A percentile compares a stretch with the other conserved stretches of the same genome.
Evolutionary conservation across 2,797 vertebrate genomes (phyloP).

Genomic region (Natrix natrix): DNA sequence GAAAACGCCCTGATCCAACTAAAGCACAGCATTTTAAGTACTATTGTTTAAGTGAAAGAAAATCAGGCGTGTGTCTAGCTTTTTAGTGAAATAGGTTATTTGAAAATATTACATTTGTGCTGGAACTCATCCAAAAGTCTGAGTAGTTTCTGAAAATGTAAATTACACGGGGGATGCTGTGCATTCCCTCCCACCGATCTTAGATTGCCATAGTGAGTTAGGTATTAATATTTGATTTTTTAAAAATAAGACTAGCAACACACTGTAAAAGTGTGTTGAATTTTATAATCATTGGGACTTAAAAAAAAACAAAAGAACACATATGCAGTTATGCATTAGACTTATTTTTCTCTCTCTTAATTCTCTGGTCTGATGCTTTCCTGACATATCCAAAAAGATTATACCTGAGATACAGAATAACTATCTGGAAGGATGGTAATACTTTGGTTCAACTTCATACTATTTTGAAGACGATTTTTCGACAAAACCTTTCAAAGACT

Average conservation of each 20-base stretch:
- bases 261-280: slow-evolving; percentile 8
- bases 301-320: background rate
- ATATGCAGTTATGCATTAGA: background rate
- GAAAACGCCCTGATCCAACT: background rate
- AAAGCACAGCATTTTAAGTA: background rate
- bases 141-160: background rate
- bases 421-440: slow-evolving; percentile 19
- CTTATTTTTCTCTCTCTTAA: background rate
- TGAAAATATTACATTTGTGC: background rate
- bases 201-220: slow-evolving; percentile 21
- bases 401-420: slow-evolving; percentile 26
- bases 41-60: background rate
- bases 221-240: background rate
- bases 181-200: background rate
- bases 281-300: background rate
- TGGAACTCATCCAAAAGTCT: background rate
- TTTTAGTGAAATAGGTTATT: background rate
- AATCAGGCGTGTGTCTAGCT: background rate
- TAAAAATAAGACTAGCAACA: background rate
- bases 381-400: background rate
- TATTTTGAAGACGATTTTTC: slow-evolving; percentile 8
- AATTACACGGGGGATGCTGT: background rate
- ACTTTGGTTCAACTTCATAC: slow-evolving; percentile 30
- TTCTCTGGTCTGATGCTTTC: slow-evolving; percentile 21
- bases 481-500: background rate